Evolutionary conservation across 2,888 invertebrate species (phyloP), one percentile per base, ranked within the genome.

Genomic region (Metacarcinus magister): DNA sequence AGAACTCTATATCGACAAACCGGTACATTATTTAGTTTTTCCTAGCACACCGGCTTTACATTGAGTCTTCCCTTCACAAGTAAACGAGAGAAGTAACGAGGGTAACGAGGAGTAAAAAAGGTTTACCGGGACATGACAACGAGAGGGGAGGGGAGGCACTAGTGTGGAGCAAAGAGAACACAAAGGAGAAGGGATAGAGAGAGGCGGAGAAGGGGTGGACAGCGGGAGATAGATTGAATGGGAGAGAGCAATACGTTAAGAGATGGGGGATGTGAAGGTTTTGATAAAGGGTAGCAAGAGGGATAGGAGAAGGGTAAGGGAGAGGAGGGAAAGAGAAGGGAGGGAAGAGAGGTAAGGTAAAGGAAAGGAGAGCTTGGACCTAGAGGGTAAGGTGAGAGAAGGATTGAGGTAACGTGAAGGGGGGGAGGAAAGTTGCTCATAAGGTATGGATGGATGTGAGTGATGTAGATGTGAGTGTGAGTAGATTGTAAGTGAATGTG

Each of bases 81-180:
- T 82, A n/a, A 82, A 82, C 82, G 82, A 82, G 82, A 82, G 82
- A 23, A 82, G n/a, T n/a, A n/a, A n/a, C n/a, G n/a, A n/a, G n/a
- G n/a, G 82, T 82, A 82, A 82, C 82, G 82, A 82, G 82, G 82
- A 82, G 82, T 82, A n/a, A n/a, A n/a, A 28, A 82, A 28, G 7
- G 32, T 82, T 32, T 28, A 82, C 82, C 10, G 82, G 82, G 32
- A 32, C 32, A 82, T 32, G 82, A 28, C 82, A 10, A 82, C n/a
- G n/a, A n/a, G n/a, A n/a, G n/a, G 82, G 82, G 32, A 28, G 13
- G 32, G 32, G 32, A 82, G 82, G 13, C 8, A 82, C 8, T 67
- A 28, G 32, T n/a, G 32, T 28, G 32, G 32, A 28, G 2, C 2
- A 82, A 7, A 32, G 82, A 32, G 32, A 32, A 67, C 23, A 67